A percentile compares a stretch with the other conserved stretches of the same genome.
Conservation (phyloP, 2,113 vertebrate genomes). For the Vidua chalybeata region DNA sequence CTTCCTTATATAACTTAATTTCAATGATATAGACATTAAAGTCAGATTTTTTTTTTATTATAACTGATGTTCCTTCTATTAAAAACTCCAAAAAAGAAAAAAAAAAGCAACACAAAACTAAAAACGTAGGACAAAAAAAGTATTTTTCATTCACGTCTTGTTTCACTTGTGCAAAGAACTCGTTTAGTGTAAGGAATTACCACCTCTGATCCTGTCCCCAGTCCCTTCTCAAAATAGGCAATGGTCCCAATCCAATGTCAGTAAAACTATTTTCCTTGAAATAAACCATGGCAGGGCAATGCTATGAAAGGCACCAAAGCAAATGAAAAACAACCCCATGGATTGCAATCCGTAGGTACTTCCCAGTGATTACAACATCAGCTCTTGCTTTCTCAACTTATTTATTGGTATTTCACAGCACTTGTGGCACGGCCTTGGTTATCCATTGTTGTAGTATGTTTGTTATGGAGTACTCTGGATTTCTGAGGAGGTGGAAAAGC, state of each 20-base stretch:
- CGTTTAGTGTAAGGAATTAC: not conserved
- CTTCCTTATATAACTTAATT: not conserved
- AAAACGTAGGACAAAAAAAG: accelerated
- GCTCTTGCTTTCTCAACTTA: not conserved
- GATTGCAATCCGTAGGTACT: accelerated
- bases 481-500: not conserved
- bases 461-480: not conserved
- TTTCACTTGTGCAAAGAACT: not conserved
- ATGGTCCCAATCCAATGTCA: not conserved
- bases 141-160: not conserved
- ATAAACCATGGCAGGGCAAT: not conserved
- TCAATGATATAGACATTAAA: accelerated
- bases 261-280: not conserved
- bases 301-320: not conserved
- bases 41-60: no score
- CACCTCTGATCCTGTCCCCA: not conserved
- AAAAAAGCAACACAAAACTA: not conserved
- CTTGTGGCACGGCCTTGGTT: accelerated
- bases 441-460: accelerated
- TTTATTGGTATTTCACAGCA: not conserved
- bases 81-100: not conserved
- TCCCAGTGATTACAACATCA: not conserved
- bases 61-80: not conserved
- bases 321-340: not conserved
- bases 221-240: not conserved